Evolutionary conservation across 2,797 vertebrate genomes (phyloP).

Genomic region (Sitta carolinensis): DNA sequence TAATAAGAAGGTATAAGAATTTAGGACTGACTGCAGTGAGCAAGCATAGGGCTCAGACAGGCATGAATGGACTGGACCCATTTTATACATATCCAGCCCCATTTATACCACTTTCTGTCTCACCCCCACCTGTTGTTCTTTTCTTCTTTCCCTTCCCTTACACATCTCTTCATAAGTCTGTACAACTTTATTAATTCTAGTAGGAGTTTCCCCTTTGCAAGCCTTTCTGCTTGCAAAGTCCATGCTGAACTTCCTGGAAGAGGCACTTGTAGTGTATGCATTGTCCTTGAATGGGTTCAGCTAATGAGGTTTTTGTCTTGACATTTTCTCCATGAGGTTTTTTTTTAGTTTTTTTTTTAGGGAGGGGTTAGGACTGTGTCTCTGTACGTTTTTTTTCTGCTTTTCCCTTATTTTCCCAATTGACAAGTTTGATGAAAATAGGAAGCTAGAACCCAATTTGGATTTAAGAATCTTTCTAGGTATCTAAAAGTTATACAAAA

Average conservation of each 20-base stretch:
- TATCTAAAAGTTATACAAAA: background rate
- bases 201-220: rapidly evolving
- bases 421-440: background rate
- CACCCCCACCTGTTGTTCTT: rapidly evolving
- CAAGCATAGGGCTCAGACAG: background rate
- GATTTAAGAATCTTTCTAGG: background rate
- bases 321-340: background rate
- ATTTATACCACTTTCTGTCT: background rate
- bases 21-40: background rate
- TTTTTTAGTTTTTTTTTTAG: background rate
- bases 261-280: no score
- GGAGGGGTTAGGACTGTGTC: background rate
- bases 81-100: background rate
- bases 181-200: background rate
- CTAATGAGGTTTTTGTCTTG: background rate
- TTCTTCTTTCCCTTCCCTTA: background rate
- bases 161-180: background rate
- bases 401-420: background rate
- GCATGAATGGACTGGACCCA: rapidly evolving
- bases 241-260: background rate
- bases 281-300: background rate
- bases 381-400: background rate
- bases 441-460: background rate
- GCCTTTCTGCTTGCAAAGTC: background rate
- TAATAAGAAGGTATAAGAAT: background rate